These are phyloP conservation scores for Athalia cordata DNA, from an alignment of 2,888 invertebrate genomes.

Conservation along the genomic window DNA sequence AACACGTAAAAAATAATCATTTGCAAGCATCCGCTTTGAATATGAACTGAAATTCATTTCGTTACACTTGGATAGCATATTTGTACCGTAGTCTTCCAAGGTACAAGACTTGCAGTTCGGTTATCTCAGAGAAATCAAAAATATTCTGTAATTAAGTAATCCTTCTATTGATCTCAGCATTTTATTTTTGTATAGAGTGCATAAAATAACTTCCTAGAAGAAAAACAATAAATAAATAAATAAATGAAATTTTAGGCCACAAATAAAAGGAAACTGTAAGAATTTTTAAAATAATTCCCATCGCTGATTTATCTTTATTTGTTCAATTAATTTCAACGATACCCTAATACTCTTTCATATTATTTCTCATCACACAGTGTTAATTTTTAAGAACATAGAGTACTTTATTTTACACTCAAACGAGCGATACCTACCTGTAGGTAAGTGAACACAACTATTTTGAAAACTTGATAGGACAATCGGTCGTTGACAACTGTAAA, in stretches of 20 bases:
- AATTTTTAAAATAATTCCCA: slow-evolving; percentile 66
- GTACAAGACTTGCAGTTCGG: slow-evolving; percentile 11
- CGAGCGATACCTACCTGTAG: no score
- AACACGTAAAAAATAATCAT: slow-evolving; percentile 11
- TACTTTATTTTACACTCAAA: no score
- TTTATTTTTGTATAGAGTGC: slow-evolving; percentile 68
- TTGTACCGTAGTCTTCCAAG: slow-evolving; percentile 33
- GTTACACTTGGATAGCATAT: slow-evolving; percentile 23
- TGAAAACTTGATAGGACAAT: no score
- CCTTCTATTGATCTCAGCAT: slow-evolving; percentile 67
- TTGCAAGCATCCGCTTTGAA: slow-evolving; percentile 16
- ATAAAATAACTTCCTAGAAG: slow-evolving; percentile 37
- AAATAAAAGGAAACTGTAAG: slow-evolving; percentile 62
- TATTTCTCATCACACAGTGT: background rate
- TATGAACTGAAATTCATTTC: slow-evolving; percentile 3
- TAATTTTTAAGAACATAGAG: slow-evolving; percentile 56
- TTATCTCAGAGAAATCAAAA: slow-evolving; percentile 17
- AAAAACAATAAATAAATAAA: slow-evolving; percentile 57
- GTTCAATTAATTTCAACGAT: slow-evolving; percentile 45
- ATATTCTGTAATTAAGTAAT: slow-evolving; percentile 57
- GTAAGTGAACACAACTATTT: no score
- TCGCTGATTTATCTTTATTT: slow-evolving; percentile 55
- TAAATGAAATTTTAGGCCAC: slow-evolving; percentile 60
- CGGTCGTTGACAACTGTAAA: no score
- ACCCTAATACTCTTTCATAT: slow-evolving; percentile 50